Percentiles rank a stretch among this genome's conserved stretches.
phyloP scores from a whole-genome alignment of 2,888 invertebrate species.

The Drosophila cognata region DNA sequence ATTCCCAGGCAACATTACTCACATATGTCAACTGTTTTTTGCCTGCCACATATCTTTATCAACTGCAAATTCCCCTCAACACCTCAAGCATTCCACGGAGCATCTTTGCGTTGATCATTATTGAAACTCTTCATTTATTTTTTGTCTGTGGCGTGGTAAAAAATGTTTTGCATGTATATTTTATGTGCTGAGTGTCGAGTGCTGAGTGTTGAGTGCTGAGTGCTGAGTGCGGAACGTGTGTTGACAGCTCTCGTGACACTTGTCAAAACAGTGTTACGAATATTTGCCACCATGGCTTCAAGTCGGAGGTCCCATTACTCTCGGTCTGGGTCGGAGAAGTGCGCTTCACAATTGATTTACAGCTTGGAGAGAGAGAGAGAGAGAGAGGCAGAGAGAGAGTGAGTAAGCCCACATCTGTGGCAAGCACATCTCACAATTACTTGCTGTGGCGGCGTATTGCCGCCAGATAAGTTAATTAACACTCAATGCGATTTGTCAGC shows the following conservation, averaged over 20 bases:
- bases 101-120: conserved; percentile 23
- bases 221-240: conserved; percentile 46
- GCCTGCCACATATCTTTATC: neutral
- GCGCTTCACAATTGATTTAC: conserved; percentile 56
- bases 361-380: conserved; percentile 16
- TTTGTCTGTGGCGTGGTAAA: neutral
- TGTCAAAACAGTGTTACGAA: conserved; percentile 67
- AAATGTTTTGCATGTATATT: conserved; percentile 40
- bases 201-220: conserved; percentile 59
- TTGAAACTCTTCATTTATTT: neutral
- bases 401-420: conserved; percentile 11
- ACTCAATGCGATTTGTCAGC: conserved; percentile 45
- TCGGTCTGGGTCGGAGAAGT: conserved; percentile 3
- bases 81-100: conserved; percentile 13
- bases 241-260: conserved; percentile 76
- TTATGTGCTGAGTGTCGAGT: conserved; percentile 39
- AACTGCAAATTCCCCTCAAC: neutral
- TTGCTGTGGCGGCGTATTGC: conserved; percentile 29
- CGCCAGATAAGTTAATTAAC: conserved; percentile 67
- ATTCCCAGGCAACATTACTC: neutral
- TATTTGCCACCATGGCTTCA: conserved; percentile 52
- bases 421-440: conserved; percentile 1
- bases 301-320: neutral
- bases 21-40: neutral
- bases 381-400: neutral